phyloP scores from a whole-genome alignment of 2,113 vertebrate species.

The Pampusana beccarii region DNA sequence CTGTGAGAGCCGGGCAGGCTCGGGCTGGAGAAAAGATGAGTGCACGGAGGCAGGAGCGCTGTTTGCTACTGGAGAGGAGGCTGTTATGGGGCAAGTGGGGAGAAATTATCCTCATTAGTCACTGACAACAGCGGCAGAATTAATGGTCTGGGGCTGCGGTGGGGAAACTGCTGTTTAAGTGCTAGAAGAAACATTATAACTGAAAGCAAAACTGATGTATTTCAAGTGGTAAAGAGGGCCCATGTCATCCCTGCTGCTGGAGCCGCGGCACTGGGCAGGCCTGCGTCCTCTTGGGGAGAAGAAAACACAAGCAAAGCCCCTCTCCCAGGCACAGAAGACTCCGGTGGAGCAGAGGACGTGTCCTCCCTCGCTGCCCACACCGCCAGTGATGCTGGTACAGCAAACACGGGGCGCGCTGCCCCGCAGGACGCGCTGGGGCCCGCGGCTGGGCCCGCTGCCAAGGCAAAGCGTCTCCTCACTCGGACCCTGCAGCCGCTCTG shows the following conservation, averaged over 20 bases:
- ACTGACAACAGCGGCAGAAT: not conserved
- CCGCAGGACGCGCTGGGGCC: too few species aligned
- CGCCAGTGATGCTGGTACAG: not conserved
- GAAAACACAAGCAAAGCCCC: not conserved
- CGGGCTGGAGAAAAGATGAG: not conserved
- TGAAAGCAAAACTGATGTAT: not conserved
- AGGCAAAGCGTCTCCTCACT: not conserved
- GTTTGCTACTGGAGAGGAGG: not conserved
- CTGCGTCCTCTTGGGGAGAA: not conserved
- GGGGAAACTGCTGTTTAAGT: not conserved
- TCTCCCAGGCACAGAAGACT: not conserved
- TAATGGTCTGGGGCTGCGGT: not conserved
- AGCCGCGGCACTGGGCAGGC: not conserved
- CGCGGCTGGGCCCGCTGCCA: not conserved
- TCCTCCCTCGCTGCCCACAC: not conserved
- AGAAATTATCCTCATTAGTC: conserved; percentile 2
- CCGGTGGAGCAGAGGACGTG: not conserved
- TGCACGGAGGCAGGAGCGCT: not conserved
- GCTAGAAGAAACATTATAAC: not conserved
- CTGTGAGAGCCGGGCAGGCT: not conserved
- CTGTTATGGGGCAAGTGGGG: not conserved
- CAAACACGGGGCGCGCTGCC: too few species aligned
- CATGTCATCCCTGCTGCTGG: not conserved
- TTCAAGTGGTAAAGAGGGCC: not conserved
- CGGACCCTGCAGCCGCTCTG: fast-evolving